Percentiles rank a stretch among this genome's conserved stretches.
Evolutionary conservation across 2,113 vertebrate genomes (phyloP).

Genomic region (Ctenomys sociabilis): DNA sequence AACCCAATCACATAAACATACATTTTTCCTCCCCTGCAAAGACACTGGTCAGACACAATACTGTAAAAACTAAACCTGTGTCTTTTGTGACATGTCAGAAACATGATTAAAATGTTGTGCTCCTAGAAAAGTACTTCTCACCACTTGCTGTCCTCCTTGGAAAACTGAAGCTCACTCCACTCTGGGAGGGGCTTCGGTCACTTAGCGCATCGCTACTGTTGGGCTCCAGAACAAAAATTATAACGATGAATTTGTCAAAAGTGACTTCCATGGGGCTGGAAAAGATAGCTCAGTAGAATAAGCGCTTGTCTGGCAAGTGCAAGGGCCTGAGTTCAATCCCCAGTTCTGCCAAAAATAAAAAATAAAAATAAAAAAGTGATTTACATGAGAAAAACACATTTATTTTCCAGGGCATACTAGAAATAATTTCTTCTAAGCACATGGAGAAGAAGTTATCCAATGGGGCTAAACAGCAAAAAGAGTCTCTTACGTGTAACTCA

Average conservation of each 20-base stretch:
- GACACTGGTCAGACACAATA: conserved; percentile 59
- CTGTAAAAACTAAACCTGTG: conserved; percentile 51
- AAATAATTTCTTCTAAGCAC: conserved; percentile 21
- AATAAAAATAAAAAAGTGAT: too few relatives aligned
- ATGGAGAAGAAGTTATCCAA: conserved; percentile 26
- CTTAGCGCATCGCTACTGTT: conserved; percentile 55
- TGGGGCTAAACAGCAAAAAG: not conserved
- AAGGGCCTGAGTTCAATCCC: too few relatives aligned
- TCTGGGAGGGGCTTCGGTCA: conserved; percentile 50
- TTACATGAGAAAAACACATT: conserved; percentile 32
- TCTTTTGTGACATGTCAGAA: conserved; percentile 60
- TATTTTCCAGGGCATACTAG: conserved; percentile 20
- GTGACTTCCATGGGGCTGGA: not conserved
- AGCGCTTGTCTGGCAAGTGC: too few relatives aligned
- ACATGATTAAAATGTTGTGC: conserved; percentile 38
- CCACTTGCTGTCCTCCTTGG: conserved; percentile 51
- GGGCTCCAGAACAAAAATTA: conserved; percentile 44
- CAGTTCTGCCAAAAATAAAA: too few relatives aligned
- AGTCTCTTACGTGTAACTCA: not conserved
- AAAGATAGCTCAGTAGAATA: too few relatives aligned
- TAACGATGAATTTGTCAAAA: conserved; percentile 56
- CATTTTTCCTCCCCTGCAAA: not conserved
- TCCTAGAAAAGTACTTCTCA: conserved; percentile 71
- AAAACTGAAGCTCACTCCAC: conserved; percentile 61
- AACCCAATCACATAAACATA: not conserved